Conservation (phyloP, 2,888 invertebrate genomes). For the Diplolepis rosae region DNA sequence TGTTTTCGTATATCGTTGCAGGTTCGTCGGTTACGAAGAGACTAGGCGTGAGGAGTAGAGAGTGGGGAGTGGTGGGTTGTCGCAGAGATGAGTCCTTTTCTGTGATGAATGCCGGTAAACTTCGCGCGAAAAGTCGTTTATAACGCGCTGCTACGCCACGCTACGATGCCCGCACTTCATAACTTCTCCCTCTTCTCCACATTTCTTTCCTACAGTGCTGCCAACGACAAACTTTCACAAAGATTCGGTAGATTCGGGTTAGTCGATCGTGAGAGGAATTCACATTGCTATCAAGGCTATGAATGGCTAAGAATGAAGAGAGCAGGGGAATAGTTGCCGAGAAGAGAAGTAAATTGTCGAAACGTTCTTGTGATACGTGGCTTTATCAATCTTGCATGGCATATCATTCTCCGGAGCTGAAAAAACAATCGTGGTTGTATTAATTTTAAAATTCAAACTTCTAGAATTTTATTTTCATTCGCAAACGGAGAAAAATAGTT, state of each 20-base stretch:
- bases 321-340: neutral
- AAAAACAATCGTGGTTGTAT: too few relatives aligned
- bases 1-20: constrained; percentile 1
- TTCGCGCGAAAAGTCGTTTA: constrained; percentile 71
- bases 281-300: neutral
- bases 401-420: neutral
- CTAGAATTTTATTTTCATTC: too few relatives aligned
- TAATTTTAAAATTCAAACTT: too few relatives aligned
- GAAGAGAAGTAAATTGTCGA: neutral
- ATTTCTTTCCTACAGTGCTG: constrained; percentile 40
- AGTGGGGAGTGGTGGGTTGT: constrained; percentile 41
- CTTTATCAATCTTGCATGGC: neutral
- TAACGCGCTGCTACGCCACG: constrained; percentile 66
- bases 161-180: constrained; percentile 68
- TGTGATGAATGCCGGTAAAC: constrained; percentile 71
- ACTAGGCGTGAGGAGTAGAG: neutral
- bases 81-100: constrained; percentile 56
- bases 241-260: constrained; percentile 44
- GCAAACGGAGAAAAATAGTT: too few relatives aligned
- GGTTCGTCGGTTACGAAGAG: neutral
- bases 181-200: constrained; percentile 60
- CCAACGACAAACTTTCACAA: constrained; percentile 45
- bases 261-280: constrained; percentile 45
- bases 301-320: neutral
- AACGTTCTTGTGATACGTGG: neutral